phyloP scores from a whole-genome alignment of 2,888 invertebrate species.

The Ornithoptera priamus region DNA sequence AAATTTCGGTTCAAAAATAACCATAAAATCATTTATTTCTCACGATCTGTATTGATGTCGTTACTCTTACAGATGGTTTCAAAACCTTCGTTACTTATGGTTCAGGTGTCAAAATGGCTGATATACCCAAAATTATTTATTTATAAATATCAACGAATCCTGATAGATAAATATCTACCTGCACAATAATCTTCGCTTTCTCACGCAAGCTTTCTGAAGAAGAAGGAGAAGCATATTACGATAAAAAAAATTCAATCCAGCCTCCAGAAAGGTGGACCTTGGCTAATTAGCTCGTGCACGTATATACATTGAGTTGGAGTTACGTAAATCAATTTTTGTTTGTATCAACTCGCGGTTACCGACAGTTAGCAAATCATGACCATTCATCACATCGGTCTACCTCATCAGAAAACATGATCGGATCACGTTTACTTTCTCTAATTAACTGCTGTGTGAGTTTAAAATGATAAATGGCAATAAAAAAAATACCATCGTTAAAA shows the following conservation, averaged over 20 bases:
- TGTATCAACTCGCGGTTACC: not conserved
- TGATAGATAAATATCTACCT: no score
- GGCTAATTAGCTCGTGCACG: not conserved
- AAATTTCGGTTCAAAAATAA: no score
- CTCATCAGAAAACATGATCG: not conserved
- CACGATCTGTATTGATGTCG: no score
- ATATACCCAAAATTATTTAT: no score
- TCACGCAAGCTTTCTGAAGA: no score
- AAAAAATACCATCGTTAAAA: no score
- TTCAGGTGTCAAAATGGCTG: no score
- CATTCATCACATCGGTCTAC: not conserved
- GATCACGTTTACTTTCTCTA: not conserved
- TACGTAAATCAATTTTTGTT: slow-evolving; percentile 3
- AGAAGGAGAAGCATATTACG: not conserved
- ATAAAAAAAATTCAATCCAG: not conserved
- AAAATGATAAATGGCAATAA: not conserved
- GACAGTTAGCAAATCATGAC: slow-evolving; percentile 2
- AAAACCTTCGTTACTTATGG: no score
- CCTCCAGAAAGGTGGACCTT: not conserved
- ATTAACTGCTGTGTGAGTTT: not conserved
- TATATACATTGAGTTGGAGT: not conserved
- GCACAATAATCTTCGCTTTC: no score
- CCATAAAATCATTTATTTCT: no score
- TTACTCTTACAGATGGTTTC: no score
- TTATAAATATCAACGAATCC: no score